These are phyloP conservation scores for Vipera latastei DNA, from an alignment of 2,797 vertebrate genomes.

Conservation along the genomic window DNA sequence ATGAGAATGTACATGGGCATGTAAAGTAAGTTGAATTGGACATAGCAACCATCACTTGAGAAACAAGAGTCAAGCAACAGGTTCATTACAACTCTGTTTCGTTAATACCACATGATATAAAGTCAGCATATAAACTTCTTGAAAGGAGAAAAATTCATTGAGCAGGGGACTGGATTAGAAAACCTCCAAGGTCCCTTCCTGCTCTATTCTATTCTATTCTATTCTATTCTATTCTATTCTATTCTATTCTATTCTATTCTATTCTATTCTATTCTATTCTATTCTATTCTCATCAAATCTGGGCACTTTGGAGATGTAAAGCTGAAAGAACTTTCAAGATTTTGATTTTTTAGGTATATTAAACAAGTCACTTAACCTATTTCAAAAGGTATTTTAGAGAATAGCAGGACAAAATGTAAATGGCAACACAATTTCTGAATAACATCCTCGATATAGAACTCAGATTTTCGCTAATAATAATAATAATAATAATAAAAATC, in stretches of 20 bases:
- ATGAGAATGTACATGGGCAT: conserved; percentile 38
- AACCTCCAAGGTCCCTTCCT: too few species aligned
- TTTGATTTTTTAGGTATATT: background rate
- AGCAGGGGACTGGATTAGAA: too few species aligned
- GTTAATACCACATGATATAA: background rate
- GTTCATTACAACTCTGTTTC: background rate
- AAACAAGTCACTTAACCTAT: background rate
- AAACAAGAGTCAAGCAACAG: background rate
- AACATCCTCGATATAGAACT: background rate
- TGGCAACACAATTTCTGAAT: background rate
- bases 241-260: too few species aligned
- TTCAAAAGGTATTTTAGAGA: background rate
- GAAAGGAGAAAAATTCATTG: background rate
- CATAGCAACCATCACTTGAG: background rate
- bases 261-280: too few species aligned
- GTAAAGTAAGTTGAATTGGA: background rate
- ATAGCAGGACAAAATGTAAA: background rate
- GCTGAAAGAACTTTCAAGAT: background rate
- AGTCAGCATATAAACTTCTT: background rate
- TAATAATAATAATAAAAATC: background rate
- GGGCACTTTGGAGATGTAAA: background rate
- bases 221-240: too few species aligned
- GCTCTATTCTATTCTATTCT: too few species aligned
- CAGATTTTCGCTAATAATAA: background rate
- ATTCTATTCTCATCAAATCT: background rate